phyloP scores from a whole-genome alignment of 2,113 vertebrate genomes.

The Cygnus buccinator region DNA sequence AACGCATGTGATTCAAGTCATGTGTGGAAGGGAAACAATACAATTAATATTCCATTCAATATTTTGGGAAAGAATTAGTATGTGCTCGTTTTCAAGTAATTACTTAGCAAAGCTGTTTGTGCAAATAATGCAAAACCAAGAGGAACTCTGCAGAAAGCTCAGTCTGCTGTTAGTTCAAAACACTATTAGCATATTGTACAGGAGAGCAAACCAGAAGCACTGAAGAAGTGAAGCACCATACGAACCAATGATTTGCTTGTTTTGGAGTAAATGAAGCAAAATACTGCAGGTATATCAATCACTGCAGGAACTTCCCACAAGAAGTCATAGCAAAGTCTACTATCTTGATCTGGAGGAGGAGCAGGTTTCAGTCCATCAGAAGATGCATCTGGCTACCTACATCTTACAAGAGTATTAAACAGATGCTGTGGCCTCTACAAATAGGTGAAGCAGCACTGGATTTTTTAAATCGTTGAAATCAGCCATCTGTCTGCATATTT shows the following conservation, averaged over 20 bases:
- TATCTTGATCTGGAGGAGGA: background rate
- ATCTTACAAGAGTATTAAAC: background rate
- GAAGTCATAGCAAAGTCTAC: background rate
- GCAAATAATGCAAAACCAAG: background rate
- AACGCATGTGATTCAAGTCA: background rate
- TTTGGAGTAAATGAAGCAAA: background rate
- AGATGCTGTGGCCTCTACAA: background rate
- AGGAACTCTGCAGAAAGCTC: background rate
- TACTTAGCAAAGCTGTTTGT: background rate
- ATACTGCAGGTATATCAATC: background rate
- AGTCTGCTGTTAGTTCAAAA: background rate
- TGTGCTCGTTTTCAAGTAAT: background rate
- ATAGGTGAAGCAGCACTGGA: background rate
- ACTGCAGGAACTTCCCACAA: background rate
- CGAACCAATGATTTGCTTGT: background rate
- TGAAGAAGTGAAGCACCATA: background rate
- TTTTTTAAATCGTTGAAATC: background rate
- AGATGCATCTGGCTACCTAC: background rate
- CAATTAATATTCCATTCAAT: conserved; percentile 2
- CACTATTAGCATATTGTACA: background rate
- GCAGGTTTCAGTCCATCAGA: background rate
- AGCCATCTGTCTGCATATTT: background rate
- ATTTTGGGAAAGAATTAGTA: conserved; percentile 6
- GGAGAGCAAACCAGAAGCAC: background rate
- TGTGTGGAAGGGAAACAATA: background rate